Percentiles rank a stretch among this genome's conserved stretches.
These are phyloP conservation scores for Lagopus muta DNA, from an alignment of 2,113 vertebrate genomes.

Conservation along the genomic window DNA sequence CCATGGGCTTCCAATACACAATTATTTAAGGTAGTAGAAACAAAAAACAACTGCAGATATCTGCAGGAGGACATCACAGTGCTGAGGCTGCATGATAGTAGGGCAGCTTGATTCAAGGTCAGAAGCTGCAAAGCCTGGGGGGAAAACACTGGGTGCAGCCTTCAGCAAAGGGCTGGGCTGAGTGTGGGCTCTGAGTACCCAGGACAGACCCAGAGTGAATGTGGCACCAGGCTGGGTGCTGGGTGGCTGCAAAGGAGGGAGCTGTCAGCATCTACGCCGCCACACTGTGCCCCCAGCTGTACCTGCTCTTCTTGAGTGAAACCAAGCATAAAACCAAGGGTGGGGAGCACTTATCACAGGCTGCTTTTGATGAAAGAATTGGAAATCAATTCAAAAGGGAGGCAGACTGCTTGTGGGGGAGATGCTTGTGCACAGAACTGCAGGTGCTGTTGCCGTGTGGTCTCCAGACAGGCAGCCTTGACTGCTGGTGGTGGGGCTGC, in stretches of 20 bases:
- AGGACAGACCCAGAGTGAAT: neutral
- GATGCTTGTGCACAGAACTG: neutral
- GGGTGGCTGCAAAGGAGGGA: neutral
- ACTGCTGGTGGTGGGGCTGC: accelerated
- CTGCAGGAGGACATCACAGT: neutral
- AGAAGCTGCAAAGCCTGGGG: neutral
- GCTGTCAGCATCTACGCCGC: accelerated
- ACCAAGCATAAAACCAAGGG: neutral
- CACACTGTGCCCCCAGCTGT: neutral
- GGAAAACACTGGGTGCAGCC: accelerated
- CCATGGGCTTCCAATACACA: accelerated
- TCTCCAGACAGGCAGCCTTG: neutral
- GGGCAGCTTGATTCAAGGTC: neutral
- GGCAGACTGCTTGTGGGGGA: neutral
- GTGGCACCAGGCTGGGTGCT: too few species aligned
- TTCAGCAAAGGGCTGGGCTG: neutral
- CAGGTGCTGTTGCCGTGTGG: neutral
- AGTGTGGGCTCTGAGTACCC: neutral
- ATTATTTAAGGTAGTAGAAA: neutral
- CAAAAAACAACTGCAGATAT: accelerated
- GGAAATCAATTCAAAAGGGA: neutral
- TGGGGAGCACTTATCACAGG: neutral
- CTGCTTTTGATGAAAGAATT: neutral
- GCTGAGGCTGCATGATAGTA: neutral
- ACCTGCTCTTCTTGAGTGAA: neutral